A percentile compares a stretch with the other conserved stretches of the same genome.
phyloP scores from a whole-genome alignment of 1,140 invertebrate genomes.

The Potamilus streckersoni region DNA sequence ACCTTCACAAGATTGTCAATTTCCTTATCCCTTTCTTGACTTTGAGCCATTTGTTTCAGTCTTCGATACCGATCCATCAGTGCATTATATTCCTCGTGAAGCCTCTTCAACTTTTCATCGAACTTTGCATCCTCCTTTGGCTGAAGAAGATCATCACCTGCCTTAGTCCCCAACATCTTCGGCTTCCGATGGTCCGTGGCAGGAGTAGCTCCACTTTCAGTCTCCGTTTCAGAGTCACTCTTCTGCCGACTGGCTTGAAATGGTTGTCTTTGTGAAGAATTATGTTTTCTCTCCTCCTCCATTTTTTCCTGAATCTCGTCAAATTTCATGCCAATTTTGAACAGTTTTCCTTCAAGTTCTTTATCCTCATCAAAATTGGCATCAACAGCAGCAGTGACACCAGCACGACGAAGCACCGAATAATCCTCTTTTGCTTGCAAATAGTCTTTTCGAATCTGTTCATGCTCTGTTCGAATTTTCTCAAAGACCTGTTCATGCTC shows the following conservation, averaged over 20 bases:
- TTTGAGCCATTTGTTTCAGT: slow-evolving; percentile 58
- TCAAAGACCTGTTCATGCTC: slow-evolving; percentile 59
- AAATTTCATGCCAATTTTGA: slow-evolving; percentile 63
- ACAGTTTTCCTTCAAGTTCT: slow-evolving; percentile 61
- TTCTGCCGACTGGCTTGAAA: slow-evolving; percentile 48
- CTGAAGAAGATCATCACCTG: slow-evolving; percentile 42
- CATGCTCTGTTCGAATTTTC: slow-evolving; percentile 56
- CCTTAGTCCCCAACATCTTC: slow-evolving; percentile 37
- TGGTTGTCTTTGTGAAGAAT: slow-evolving; percentile 49
- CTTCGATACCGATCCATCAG: slow-evolving; percentile 58
- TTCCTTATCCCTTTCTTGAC: slow-evolving; percentile 57
- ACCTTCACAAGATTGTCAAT: slow-evolving; percentile 62
- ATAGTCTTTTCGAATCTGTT: slow-evolving; percentile 57
- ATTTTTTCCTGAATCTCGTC: slow-evolving; percentile 63
- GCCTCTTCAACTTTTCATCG: slow-evolving; percentile 44
- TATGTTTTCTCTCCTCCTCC: slow-evolving; percentile 54
- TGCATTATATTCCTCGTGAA: slow-evolving; percentile 59
- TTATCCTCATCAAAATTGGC: slow-evolving; percentile 60
- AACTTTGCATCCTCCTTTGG: slow-evolving; percentile 35
- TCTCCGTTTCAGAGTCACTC: slow-evolving; percentile 5
- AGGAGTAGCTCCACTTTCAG: slow-evolving; percentile 26
- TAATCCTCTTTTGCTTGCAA: slow-evolving; percentile 62
- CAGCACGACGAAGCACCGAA: slow-evolving; percentile 50
- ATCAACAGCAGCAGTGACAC: slow-evolving; percentile 30
- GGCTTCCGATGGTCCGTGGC: slow-evolving; percentile 45